Evolutionary conservation across 35 echinoderm and acorn worm species (phyloP).

Genomic region (Amphiura filiformis): DNA sequence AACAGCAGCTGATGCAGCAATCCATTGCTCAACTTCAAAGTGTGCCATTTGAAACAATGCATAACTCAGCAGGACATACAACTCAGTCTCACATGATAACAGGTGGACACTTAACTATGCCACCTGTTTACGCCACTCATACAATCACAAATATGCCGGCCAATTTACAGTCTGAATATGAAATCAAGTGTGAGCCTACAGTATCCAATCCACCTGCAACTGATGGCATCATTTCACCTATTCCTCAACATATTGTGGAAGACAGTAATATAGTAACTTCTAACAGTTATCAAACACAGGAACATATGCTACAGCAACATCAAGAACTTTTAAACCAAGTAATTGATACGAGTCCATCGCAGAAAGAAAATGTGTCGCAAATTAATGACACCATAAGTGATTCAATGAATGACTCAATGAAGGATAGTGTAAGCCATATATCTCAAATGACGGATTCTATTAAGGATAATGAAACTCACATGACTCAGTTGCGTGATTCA

Average conservation of each 20-base stretch:
- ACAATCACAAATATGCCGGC: not conserved
- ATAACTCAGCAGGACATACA: not conserved
- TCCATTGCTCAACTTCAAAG: not conserved
- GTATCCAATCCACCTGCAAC: too few relatives aligned
- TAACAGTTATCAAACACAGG: not conserved
- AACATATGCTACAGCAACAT: not conserved
- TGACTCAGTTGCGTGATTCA: not conserved
- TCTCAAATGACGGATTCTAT: not conserved
- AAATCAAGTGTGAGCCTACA: not conserved
- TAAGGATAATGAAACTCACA: not conserved
- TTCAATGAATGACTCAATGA: too few relatives aligned
- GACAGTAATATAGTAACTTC: too few relatives aligned
- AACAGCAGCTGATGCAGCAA: not conserved
- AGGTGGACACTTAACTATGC: not conserved
- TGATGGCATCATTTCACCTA: too few relatives aligned
- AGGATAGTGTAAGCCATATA: not conserved
- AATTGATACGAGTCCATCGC: not conserved
- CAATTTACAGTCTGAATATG: not conserved
- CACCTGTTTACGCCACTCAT: not conserved
- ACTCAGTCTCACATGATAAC: not conserved
- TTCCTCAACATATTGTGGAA: too few relatives aligned
- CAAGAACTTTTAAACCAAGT: not conserved
- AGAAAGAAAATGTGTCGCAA: not conserved
- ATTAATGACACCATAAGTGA: too few relatives aligned
- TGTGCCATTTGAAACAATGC: not conserved